These are phyloP conservation scores for Caenorhabditis wallacei DNA, from an alignment of 2,888 invertebrate genomes.

Conservation along the genomic window DNA sequence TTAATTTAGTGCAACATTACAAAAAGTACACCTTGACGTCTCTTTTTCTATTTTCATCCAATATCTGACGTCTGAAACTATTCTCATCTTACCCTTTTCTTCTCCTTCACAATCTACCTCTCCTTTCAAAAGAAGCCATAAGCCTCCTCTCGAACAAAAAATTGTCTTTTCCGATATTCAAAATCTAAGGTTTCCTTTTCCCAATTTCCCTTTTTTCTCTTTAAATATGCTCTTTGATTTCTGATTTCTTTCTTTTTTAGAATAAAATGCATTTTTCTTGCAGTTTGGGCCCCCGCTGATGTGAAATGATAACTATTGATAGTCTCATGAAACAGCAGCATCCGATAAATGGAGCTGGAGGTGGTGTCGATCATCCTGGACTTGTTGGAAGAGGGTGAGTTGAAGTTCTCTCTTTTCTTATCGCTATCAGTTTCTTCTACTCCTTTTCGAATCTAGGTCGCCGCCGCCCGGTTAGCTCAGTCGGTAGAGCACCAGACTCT, in stretches of 20 bases:
- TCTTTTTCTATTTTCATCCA: not conserved
- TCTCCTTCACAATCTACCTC: not conserved
- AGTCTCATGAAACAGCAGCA: constrained; percentile 10
- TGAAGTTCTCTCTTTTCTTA: too few relatives aligned
- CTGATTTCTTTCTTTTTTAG: not conserved
- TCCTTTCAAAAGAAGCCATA: not conserved
- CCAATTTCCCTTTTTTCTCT: not conserved
- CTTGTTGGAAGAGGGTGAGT: constrained; percentile 21
- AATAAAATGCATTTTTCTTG: not conserved
- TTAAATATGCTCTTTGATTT: not conserved
- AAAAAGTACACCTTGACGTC: not conserved
- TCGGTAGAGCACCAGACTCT: constrained; percentile 83
- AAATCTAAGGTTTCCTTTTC: not conserved
- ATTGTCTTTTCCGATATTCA: not conserved
- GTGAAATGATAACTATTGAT: constrained; percentile 24
- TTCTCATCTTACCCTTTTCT: not conserved
- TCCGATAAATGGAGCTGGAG: not conserved
- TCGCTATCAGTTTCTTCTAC: not conserved
- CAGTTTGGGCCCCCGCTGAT: constrained; percentile 1
- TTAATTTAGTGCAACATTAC: too few relatives aligned
- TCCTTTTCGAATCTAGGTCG: not conserved
- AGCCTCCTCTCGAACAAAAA: not conserved
- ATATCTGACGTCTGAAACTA: not conserved
- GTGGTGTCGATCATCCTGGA: constrained; percentile 2
- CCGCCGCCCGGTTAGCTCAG: constrained; percentile 81